Base-by-base conservation (phyloP, 2,113 vertebrate species). In the Pristiophorus japonicus region DNA sequence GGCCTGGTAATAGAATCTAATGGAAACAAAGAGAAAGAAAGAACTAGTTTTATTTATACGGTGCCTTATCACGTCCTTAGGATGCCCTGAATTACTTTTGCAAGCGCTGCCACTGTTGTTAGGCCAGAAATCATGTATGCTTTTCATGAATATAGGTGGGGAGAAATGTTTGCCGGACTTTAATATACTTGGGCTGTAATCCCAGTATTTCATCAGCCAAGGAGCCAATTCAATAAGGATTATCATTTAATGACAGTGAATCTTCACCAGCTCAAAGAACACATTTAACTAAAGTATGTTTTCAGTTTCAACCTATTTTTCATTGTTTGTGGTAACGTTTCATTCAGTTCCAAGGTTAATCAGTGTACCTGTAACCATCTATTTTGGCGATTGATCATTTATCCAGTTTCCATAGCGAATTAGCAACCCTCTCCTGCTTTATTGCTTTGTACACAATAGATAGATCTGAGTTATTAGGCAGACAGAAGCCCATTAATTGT, bases 321-420 rank as follows among this genome's bases (percentile, higher is more conserved):
- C 59, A 92, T 38, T 63, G 34, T 92, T 38, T 63, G 55, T 38
- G 34, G 59, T 92, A 42, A 22, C 1, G 55, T 65, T 92, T 38
- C 4, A 65, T 92, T 92, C 16, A n/a, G 34, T 38, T 63, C 6
- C 16, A 18, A 92, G 59, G 59, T 38, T 92, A 92, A 92, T 92
- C 34, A 92, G 59, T 62, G 22, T 63, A 63, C 34, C 59, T 65
- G n/a, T 18, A 63, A n/a, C 59, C n/a, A 18, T 92, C 88, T 63
- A n/a, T 63, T 20, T 92, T 38, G 38, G n/a, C 62, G n/a, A 92
- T 65, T 92, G 88, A 65, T 92, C 88, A 92, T 65, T 92, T n/a
- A 63, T 92, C 55, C 59, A 38, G n/a, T 92, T 92, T 92, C 88
- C 16, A 65, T 10, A 42, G 16, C 65, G 88, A 65, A 62, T 65